Conservation (phyloP, 92 coral and sea anemone genomes). For the Zoanthus sociatus region DNA sequence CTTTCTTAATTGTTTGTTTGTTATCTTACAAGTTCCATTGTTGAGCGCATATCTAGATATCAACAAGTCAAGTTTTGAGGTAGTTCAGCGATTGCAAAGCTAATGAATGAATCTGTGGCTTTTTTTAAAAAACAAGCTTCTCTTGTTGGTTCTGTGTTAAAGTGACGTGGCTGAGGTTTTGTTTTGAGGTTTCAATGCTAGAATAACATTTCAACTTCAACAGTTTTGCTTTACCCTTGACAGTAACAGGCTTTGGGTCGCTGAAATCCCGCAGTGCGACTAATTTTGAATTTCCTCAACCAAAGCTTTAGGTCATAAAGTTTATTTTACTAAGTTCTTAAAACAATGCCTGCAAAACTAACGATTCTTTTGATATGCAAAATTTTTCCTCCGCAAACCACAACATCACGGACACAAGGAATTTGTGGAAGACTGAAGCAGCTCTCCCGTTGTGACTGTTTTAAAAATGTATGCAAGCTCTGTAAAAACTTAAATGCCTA, state of each 20-base stretch:
- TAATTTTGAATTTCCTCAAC: background rate
- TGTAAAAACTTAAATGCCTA: background rate
- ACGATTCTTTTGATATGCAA: background rate
- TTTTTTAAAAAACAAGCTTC: no score
- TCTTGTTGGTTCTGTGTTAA: no score
- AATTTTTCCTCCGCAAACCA: slow-evolving; percentile 5
- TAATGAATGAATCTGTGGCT: no score
- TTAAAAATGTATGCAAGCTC: background rate
- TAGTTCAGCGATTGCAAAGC: background rate
- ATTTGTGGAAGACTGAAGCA: background rate
- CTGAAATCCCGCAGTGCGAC: slow-evolving; percentile 1
- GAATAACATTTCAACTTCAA: no score
- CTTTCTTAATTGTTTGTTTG: background rate
- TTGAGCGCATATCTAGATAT: background rate
- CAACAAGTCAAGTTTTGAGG: background rate
- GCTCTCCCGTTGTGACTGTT: background rate
- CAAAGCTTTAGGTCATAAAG: background rate
- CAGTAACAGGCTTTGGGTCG: background rate
- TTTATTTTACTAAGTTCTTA: slow-evolving; percentile 13
- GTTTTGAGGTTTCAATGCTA: no score
- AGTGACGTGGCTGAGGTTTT: no score
- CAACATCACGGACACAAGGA: slow-evolving; percentile 10
- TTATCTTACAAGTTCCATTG: background rate
- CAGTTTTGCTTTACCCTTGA: no score
- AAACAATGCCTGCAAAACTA: background rate